phyloP scores from a whole-genome alignment of 2,888 invertebrate genomes.

The Lasioglossum calceatum region DNA sequence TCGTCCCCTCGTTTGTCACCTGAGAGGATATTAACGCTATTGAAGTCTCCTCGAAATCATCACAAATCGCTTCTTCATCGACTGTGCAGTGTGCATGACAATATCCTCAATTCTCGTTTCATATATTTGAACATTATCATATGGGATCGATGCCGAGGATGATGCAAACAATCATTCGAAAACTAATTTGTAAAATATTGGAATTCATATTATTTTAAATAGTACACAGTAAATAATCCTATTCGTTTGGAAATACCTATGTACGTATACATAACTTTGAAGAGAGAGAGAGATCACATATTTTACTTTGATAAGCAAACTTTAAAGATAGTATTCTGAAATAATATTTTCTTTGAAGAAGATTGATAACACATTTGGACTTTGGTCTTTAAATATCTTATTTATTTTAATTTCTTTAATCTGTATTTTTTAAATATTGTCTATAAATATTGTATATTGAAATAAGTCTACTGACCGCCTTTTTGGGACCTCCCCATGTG shows the following conservation, averaged over 20 bases:
- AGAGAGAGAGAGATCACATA: not conserved
- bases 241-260: too few relatives aligned
- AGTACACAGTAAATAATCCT: not conserved
- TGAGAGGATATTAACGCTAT: slow-evolving; percentile 78
- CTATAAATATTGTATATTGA: too few relatives aligned
- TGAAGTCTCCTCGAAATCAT: slow-evolving; percentile 72
- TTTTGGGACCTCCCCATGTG: too few relatives aligned
- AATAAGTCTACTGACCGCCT: too few relatives aligned
- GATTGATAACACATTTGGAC: too few relatives aligned
- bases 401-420: too few relatives aligned
- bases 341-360: too few relatives aligned
- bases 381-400: too few relatives aligned
- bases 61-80: slow-evolving; percentile 73
- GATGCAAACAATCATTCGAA: not conserved
- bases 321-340: too few relatives aligned
- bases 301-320: not conserved
- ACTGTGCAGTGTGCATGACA: slow-evolving; percentile 47
- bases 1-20: slow-evolving; percentile 77
- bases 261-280: too few relatives aligned
- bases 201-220: not conserved
- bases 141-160: slow-evolving; percentile 51
- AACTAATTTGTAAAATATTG: not conserved
- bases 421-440: too few relatives aligned
- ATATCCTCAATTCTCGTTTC: slow-evolving; percentile 45
- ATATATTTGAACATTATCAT: slow-evolving; percentile 51